Evolutionary conservation across 2,113 vertebrate species (phyloP), one percentile per base, ranked within the genome.

Genomic region (Scomber japonicus): DNA sequence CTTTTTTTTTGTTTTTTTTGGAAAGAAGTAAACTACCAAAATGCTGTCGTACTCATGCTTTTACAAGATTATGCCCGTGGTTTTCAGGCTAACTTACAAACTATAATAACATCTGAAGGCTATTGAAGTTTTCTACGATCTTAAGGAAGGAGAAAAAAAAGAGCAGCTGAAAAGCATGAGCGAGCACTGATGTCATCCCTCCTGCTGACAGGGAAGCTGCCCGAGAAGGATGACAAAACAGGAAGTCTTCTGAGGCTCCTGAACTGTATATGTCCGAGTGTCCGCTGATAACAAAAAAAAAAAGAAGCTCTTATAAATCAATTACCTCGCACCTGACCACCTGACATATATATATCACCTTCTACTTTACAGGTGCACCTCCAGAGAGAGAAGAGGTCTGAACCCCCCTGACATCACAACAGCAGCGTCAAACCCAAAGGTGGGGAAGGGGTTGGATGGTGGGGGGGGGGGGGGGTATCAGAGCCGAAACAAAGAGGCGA

Each of bases 141-240:
- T 17, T 9, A 61, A 35, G 40, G 17, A 30, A 24, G 24, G 24
- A 19, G n/a, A 9, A 67, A 61, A 31, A 8, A 16, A 66, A 21
- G 0, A 13, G 24, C 48, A 54, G 50, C 65, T 55, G 19, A 73
- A 81, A 70, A 50, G 24, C 31, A 57, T 64, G 17, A 57, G 30
- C 10, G 46, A 70, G 49, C 71, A 59, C 57, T 89, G 90, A 91
- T 88, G 89, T 92, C 88, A 90, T 88, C 65, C 55, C 15, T 81
- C 76, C 77, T 9, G 21, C 21, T 75, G 81, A 81, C 73, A 50
- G 67, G 44, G 61, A 78, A 63, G 71, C 56, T 46, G 70, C 73
- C 61, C 86, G 84, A 85, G 61, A 81, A 53, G 1, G 76, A 79
- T 80, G 74, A 78, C 82, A 72, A 84, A 27, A 81, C 77, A 87